Percentiles rank a stretch among this genome's conserved stretches.
These are phyloP conservation scores for Nannoperca australis DNA, from an alignment of 2,797 vertebrate species.

Conservation along the genomic window DNA sequence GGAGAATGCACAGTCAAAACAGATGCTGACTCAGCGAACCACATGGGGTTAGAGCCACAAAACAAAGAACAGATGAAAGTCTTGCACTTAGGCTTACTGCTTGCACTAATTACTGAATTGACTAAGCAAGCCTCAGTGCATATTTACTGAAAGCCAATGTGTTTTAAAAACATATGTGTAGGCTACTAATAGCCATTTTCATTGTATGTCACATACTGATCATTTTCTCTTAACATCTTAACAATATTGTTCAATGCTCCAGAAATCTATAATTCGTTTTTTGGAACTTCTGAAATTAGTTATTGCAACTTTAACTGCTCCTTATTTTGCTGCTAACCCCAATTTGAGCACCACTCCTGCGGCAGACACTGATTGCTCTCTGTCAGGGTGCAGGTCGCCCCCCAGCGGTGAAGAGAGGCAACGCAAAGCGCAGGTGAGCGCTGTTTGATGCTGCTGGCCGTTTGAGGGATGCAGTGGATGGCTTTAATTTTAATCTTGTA, in stretches of 20 bases:
- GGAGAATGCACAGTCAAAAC: constrained; percentile 43
- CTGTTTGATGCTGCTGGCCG: constrained; percentile 39
- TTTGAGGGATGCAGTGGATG: not conserved
- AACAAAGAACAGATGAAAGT: constrained; percentile 66
- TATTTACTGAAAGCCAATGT: not conserved
- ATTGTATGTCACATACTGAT: not conserved
- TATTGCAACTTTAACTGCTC: not conserved
- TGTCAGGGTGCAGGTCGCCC: constrained; percentile 69
- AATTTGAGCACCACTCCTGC: constrained; percentile 7
- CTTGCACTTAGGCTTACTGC: constrained; percentile 22
- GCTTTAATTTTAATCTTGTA: not conserved
- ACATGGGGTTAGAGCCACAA: constrained; percentile 55
- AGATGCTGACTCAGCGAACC: constrained; percentile 66
- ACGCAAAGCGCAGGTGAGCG: constrained; percentile 64
- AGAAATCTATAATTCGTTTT: not conserved
- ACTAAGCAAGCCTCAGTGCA: constrained; percentile 17
- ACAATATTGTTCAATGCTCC: not conserved
- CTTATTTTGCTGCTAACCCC: not conserved
- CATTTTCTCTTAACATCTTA: not conserved
- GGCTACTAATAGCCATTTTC: not conserved
- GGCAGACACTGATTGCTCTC: constrained; percentile 13
- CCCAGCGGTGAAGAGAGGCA: constrained; percentile 67
- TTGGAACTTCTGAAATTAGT: not conserved
- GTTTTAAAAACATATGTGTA: not conserved
- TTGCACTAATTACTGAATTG: constrained; percentile 48